Evolutionary conservation across 2,797 vertebrate genomes (phyloP).

Genomic region (Rhabdomys pumilio): DNA sequence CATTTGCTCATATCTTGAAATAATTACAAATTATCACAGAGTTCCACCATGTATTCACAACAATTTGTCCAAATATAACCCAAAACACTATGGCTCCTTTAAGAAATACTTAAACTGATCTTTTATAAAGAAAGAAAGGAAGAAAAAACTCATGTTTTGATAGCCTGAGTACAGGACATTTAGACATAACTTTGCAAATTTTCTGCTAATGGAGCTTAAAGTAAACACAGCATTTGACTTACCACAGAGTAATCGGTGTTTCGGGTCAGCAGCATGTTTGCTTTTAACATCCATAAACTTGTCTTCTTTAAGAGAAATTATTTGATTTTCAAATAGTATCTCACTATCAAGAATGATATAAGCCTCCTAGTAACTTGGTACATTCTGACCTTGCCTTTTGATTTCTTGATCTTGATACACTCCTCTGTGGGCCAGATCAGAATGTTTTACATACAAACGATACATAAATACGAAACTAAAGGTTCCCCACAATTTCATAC

Average conservation of each 20-base stretch:
- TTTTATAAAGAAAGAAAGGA: neutral
- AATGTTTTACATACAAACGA: constrained; percentile 38
- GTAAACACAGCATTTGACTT: neutral
- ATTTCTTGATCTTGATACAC: neutral
- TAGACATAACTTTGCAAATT: neutral
- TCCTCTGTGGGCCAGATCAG: constrained; percentile 31
- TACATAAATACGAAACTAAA: neutral
- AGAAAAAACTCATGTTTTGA: neutral
- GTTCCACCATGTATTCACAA: neutral
- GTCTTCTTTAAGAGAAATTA: neutral
- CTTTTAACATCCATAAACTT: neutral
- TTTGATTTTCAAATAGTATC: constrained; percentile 51
- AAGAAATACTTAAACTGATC: neutral
- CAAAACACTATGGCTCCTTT: constrained; percentile 10
- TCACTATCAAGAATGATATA: neutral
- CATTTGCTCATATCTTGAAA: constrained; percentile 21
- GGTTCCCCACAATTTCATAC: neutral
- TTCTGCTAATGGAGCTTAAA: neutral
- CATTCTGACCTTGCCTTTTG: constrained; percentile 54
- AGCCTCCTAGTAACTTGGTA: neutral
- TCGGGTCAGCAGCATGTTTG: neutral
- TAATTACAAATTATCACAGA: constrained; percentile 41
- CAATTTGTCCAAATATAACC: constrained; percentile 23
- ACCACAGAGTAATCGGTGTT: neutral
- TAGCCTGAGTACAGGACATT: neutral